Evolutionary conservation across 2,888 invertebrate genomes (phyloP), one percentile per base, ranked within the genome.

Genomic region (Ditula angustiorana): DNA sequence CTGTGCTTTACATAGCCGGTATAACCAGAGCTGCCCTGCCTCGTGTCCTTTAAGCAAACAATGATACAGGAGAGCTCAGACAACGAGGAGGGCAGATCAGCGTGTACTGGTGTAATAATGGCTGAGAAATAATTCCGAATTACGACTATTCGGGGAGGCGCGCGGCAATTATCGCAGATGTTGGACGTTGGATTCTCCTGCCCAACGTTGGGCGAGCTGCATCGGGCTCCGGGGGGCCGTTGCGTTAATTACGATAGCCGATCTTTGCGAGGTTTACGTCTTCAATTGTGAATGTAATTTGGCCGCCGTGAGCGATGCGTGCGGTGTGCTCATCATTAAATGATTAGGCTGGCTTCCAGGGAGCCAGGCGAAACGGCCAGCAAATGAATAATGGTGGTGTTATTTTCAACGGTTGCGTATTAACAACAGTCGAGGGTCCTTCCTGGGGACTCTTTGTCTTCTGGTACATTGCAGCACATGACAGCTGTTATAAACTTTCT

Each of bases 51-150:
- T 2, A 13, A 2, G 10, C 16, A 16, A 49, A 13, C 4, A 8
- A 5, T 2, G 5, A 11, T 7, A 8, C 4, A n/a, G 3, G 5
- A 11, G 59, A 8, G 50, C 5, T 3, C n/a, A 10, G 35, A 41
- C 28, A 41, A 46, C 26, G 4, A n/a, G 2, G 10, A 3, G 3
- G 7, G 23, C 23, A 33, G 52, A 8, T 23, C 61, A 44, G 28
- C 5, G 3, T 26, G 35, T 2, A 16, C 33, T 58, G 63, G 58
- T n/a, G 63, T 63, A 58, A 62, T 62, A 50, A 64, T 52, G 58
- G 63, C 52, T 53, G 46, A 64, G 63, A 58, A 63, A 64, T 64
- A 64, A 64, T 64, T 64, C 58, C 58, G 58, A 35, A 64, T 64
- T 64, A 64, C 63, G 63, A 53, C 58, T 58, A 58, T 64, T 64